Evolutionary conservation across 2,888 invertebrate species (phyloP), one percentile per base, ranked within the genome.

Genomic region (Gryllus longicercus): DNA sequence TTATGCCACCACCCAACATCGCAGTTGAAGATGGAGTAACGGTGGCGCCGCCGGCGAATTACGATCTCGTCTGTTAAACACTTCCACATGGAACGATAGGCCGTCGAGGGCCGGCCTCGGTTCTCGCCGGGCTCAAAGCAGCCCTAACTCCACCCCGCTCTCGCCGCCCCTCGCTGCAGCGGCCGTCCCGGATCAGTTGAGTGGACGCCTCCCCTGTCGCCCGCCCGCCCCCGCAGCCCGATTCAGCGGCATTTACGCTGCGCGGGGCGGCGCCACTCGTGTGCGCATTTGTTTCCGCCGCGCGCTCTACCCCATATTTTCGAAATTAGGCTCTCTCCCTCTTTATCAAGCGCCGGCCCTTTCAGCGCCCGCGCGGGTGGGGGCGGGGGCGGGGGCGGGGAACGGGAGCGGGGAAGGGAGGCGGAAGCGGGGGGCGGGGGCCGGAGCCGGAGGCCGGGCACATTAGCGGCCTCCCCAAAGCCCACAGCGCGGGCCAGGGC

Each of bases 281-380:
- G 11, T 50, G 38, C 79, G 76, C 51, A 51, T 76, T 74, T 14
- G 50, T 50, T 38, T 38, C 38, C 51, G 51, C 50, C 38, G 78
- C 18, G 51, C n/a, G 38, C 76, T 76, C 21, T 16, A 76, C 23
- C 38, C 38, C 25, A 16, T 21, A 76, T 21, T 38, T 25, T 25
- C 76, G 25, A 76, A 76, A 76, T 25, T 76, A 25, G 38, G 76
- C 76, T 76, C 76, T 76, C 23, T 21, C 16, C 76, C 14, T 25
- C 38, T 25, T 76, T 21, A 25, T n/a, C 38, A 16, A n/a, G 23
- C 38, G 14, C 16, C 23, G 16, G 25, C 76, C 14, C 14, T 16
- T n/a, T n/a, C n/a, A 76, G 38, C 38, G 38, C 11, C 16, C 38
- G 38, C 76, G 38, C 38, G 38, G 25, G 1, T 1, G 38, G 38